Conservation (phyloP, 2,888 invertebrate genomes). For the Microctonus aethiopoides region DNA sequence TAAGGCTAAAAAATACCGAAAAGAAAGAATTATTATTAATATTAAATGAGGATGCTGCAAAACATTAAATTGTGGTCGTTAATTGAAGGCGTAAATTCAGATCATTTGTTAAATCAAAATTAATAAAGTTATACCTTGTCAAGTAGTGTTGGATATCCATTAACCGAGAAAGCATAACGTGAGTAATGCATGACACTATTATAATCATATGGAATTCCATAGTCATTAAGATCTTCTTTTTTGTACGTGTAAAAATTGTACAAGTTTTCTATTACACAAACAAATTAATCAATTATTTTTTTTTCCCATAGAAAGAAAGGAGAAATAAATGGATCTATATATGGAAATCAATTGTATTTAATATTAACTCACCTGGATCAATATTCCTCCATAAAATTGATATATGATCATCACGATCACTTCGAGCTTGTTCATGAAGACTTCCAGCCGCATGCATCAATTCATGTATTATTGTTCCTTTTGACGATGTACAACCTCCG, state of each 20-base stretch:
- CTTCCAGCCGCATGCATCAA: conserved; percentile 84
- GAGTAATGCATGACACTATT: background rate
- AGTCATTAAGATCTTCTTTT: too few species aligned
- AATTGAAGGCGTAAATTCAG: background rate
- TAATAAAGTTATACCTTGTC: background rate
- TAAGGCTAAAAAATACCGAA: too few species aligned
- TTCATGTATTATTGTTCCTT: conserved; percentile 83
- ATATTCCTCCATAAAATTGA: conserved; percentile 78
- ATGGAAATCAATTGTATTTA: background rate
- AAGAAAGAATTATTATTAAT: background rate
- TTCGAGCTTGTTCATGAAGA: conserved; percentile 84
- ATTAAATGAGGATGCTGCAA: background rate
- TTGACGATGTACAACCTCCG: conserved; percentile 78
- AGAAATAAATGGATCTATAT: too few species aligned
- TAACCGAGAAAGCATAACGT: background rate
- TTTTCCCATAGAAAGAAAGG: too few species aligned
- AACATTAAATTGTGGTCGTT: background rate
- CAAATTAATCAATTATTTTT: too few species aligned
- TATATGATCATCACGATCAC: conserved; percentile 79
- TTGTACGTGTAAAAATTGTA: too few species aligned
- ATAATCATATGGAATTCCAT: background rate
- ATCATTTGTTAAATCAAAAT: background rate
- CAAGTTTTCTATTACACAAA: too few species aligned
- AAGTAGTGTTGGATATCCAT: background rate
- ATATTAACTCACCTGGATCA: conserved; percentile 68